Evolutionary conservation across 2,888 invertebrate species (phyloP), one percentile per base, ranked within the genome.

Genomic region (Chaitophorus viminalis): DNA sequence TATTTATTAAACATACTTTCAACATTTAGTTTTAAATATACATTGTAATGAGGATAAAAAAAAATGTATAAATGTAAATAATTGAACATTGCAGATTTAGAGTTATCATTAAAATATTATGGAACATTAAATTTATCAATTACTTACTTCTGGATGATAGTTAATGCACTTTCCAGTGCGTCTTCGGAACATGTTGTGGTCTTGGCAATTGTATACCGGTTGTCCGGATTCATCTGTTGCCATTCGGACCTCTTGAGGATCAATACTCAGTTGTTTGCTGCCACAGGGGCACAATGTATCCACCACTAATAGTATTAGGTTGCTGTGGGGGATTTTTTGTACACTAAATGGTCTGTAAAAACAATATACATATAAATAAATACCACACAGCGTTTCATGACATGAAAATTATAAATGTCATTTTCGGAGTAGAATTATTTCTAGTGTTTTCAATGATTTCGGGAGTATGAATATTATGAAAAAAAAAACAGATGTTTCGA

Each of bases 251-350:
- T 93, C 93, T 83, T 91, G 91, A 0, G 96, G 95, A 88, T 94
- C 94, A 91, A 96, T 96, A 92, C 96, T 96, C 90, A 97, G 93
- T 91, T 96, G 95, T 92, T 96, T 96, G 91, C 95, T 95, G 90
- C 96, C 96, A 92, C 97, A 97, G 82, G 96, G 96, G 91, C 96
- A 97, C 90, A 96, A 92, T 36, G 96, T 96, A 92, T 97, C 97
- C 90, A 97, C 97, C 89, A 97, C 97, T 89, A 97, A 93, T 89
- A 97, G 92, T 90, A 97, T 96, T 90, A 97, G 92, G 93, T 97
- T 97, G 91, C 97, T 97, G 91, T 96, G 95, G 81, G 95, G 96
- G 91, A 97, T 96, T 92, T 96, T 96, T 91, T 97, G 97, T 88
- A 97, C 97, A 92, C 97, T 97, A 92, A 97, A 97, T 46, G 97